Percentiles rank a stretch among this genome's conserved stretches.
Evolutionary conservation across 2,797 vertebrate species (phyloP).

Genomic region (Heteromormyrus szaboi): DNA sequence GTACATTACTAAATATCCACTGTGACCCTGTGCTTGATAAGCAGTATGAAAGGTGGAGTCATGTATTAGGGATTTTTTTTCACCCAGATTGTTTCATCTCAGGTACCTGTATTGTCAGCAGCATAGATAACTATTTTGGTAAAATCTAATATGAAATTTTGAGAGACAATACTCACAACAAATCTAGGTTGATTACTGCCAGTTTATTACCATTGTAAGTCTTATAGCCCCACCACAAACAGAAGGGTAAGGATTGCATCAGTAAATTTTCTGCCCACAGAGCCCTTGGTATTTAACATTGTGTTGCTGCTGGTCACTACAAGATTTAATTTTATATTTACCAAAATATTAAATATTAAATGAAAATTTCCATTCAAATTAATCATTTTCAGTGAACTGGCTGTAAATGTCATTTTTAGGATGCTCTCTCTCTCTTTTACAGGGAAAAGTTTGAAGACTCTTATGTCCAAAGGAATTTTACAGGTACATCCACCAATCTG

Average conservation of each 20-base stretch:
- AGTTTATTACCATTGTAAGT: not conserved
- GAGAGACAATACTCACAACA: not conserved
- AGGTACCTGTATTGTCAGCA: not conserved
- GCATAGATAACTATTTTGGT: not conserved
- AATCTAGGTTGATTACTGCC: not conserved
- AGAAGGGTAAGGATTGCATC: not conserved
- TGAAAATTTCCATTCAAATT: not conserved
- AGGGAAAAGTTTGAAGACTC: slow-evolving; percentile 99
- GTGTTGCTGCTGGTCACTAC: not conserved
- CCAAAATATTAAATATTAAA: not conserved
- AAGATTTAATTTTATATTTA: not conserved
- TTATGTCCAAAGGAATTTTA: slow-evolving; percentile 99
- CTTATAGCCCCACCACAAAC: not conserved
- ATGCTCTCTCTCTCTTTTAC: slow-evolving; percentile 33
- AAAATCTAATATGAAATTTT: not conserved
- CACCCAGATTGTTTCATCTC: not conserved
- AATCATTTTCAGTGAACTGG: not conserved
- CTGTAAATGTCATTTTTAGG: not conserved
- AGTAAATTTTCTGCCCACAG: not conserved
- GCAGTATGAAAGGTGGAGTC: not conserved
- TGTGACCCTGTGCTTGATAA: not conserved
- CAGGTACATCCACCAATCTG: slow-evolving; percentile 99
- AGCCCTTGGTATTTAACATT: not conserved
- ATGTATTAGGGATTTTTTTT: not conserved
- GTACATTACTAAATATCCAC: not conserved